Conservation (phyloP, 2,888 invertebrate genomes). For the Pecten maximus region DNA sequence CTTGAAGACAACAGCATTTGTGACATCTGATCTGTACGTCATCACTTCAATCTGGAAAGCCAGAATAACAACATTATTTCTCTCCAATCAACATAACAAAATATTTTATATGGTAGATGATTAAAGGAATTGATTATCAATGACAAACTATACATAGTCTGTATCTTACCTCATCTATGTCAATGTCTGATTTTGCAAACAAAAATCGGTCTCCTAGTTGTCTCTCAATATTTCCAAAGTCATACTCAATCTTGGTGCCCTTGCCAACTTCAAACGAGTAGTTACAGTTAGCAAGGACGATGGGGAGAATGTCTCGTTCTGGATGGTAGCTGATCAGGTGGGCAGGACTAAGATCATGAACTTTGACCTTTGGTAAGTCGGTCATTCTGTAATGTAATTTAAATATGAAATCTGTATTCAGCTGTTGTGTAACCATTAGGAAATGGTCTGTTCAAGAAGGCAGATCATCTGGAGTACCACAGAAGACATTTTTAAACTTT, state of each 20-base stretch:
- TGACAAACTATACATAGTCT: background rate
- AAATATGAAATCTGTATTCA: too few relatives aligned
- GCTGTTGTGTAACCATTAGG: too few relatives aligned
- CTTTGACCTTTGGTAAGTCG: conserved; percentile 45
- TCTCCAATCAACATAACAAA: too few relatives aligned
- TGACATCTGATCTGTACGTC: conserved; percentile 68
- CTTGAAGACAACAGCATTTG: conserved; percentile 65
- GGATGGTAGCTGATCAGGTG: conserved; percentile 60
- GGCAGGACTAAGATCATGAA: conserved; percentile 54
- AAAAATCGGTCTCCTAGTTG: conserved; percentile 68
- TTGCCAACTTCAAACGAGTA: conserved; percentile 70
- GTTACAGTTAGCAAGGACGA: conserved; percentile 68
- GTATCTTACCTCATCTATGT: conserved; percentile 45
- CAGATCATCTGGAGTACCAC: too few relatives aligned
- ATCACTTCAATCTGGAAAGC: conserved; percentile 65
- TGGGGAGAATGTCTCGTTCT: conserved; percentile 66
- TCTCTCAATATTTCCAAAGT: conserved; percentile 65
- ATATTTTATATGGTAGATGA: too few relatives aligned
- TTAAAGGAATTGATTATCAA: background rate
- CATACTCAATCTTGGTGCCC: conserved; percentile 66
- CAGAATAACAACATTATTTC: background rate
- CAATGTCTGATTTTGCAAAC: conserved; percentile 54
- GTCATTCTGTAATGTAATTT: conserved; percentile 39
- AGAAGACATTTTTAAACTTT: too few relatives aligned
- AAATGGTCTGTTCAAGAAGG: too few relatives aligned